Conservation (phyloP, 2,113 vertebrate species). For the Nothoprocta perdicaria region DNA sequence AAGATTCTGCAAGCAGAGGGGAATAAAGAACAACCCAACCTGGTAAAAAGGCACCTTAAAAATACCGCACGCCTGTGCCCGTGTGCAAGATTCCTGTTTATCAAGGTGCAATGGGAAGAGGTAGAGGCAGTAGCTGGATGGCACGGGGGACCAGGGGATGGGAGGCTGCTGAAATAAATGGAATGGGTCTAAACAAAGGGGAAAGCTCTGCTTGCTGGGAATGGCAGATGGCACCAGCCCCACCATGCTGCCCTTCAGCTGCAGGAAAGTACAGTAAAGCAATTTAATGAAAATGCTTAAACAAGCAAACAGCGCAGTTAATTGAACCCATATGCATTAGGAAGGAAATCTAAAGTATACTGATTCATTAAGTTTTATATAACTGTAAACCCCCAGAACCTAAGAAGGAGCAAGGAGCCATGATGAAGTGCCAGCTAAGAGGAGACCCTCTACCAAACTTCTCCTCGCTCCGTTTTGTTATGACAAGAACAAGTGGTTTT, state of each 20-base stretch:
- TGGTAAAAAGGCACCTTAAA: slow-evolving; percentile 61
- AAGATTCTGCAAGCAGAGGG: slow-evolving; percentile 3
- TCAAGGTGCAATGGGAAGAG: slow-evolving; percentile 30
- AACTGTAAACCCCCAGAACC: slow-evolving; percentile 74
- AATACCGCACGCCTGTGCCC: background rate
- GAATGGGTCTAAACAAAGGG: slow-evolving; percentile 56
- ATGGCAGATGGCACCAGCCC: slow-evolving; percentile 74
- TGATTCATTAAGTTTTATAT: slow-evolving; percentile 80
- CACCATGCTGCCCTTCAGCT: slow-evolving; percentile 65
- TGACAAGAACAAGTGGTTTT: slow-evolving; percentile 72
- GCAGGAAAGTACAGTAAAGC: slow-evolving; percentile 74
- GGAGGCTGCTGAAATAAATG: slow-evolving; percentile 41
- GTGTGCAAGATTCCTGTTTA: background rate
- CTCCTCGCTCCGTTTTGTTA: slow-evolving; percentile 62
- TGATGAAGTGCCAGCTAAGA: slow-evolving; percentile 69
- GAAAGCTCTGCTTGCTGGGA: slow-evolving; percentile 40
- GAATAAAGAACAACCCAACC: slow-evolving; percentile 20
- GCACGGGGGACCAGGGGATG: background rate
- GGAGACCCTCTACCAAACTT: slow-evolving; percentile 50
- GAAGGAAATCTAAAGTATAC: slow-evolving; percentile 76
- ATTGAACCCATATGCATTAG: slow-evolving; percentile 78
- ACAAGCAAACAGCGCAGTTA: slow-evolving; percentile 76
- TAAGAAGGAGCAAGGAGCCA: slow-evolving; percentile 67
- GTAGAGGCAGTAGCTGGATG: background rate
- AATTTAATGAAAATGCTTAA: slow-evolving; percentile 77